Evolutionary conservation across 1,140 invertebrate species (phyloP), one percentile per base, ranked within the genome.

Genomic region (Drosophila gunungcola): DNA sequence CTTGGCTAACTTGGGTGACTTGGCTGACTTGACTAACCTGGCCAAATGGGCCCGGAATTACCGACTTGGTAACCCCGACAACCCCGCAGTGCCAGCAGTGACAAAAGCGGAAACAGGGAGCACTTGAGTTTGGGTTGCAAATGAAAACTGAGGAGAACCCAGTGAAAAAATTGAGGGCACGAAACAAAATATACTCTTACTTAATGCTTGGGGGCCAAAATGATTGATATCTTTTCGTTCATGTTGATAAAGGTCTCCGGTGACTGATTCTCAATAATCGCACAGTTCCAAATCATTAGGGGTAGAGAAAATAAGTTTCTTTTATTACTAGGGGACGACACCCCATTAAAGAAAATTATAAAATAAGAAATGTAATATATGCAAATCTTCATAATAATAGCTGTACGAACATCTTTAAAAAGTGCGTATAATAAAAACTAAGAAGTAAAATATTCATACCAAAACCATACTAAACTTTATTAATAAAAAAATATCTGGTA

Each of bases 41-140:
- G 38, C 60, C 9, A 60, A 60, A 36, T 60, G 34, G 58, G 42
- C 21, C 9, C 13, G 49, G 27, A 32, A 46, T 38, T n/a, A 4
- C 36, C 21, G 12, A 29, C 38, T 42, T 52, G 53, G 62, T 60
- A 74, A 52, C 70, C 73, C 51, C 34, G 69, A 73, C 69, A 72
- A 73, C 48, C 13, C 62, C 13, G 12, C 21, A 29, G 3, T n/a
- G 29, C 49, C 9, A 38, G 16, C 27, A 54, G 52, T 57, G 34
- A 29, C 42, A 43, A 34, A 4, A 16, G 38, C 46, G 45, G 46
- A 63, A 53, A 52, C 27, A 48, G 57, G 32, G 49, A 21, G 29
- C 36, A 62, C 60, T 62, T 62, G 9, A 62, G 52, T 62, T 62
- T 62, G 38, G 56, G 12, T 62, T 11, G 60, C 54, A 42, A 63